Base-by-base conservation (phyloP, 2,888 invertebrate genomes). In the Gastracanthus pulcherrimus region DNA sequence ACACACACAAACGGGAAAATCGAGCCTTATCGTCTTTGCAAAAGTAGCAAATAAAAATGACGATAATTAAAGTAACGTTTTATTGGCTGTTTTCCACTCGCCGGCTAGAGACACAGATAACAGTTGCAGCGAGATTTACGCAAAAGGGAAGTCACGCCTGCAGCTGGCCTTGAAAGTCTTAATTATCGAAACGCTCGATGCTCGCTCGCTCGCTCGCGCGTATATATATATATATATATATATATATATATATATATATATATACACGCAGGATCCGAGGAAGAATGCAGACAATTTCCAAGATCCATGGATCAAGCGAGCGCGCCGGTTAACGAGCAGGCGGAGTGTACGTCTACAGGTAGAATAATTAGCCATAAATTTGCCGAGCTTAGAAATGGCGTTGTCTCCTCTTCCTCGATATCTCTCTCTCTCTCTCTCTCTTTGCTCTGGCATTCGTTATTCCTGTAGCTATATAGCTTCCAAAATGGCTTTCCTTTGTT, bases 331-430 rank as follows among this genome's bases (percentile, higher is more conserved):
- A 77, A 77, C 45, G 58, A 77, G 72, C 67, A 75, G 66, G 34
- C 51, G 26, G 80, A n/a, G n/a, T n/a, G n/a, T 29, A n/a, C 74
- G 13, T 34, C 60, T 29, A 36, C 23, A 45, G 4, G 69, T 45
- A 72, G 77, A 81, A 81, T 81, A 81, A 81, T 81, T 77, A 81
- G 72, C 81, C 58, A 81, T 81, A 74, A 81, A 81, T 81, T 74
- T 77, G 48, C 77, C 45, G 41, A 23, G 36, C 76, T 58, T 51
- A 51, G 80, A 80, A 80, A 80, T 55, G 67, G 51, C 67, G 48
- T 51, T 69, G 41, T 70, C 62, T 45, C 62, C 26, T 70, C 55
- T n/a, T n/a, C n/a, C n/a, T n/a, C n/a, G n/a, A n/a, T n/a, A n/a
- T n/a, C n/a, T n/a, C 26, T 55, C 55, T 23, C 55, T 55, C 26